These are phyloP conservation scores for Bellardia bayeri DNA, from an alignment of 2,888 invertebrate genomes.

Conservation along the genomic window DNA sequence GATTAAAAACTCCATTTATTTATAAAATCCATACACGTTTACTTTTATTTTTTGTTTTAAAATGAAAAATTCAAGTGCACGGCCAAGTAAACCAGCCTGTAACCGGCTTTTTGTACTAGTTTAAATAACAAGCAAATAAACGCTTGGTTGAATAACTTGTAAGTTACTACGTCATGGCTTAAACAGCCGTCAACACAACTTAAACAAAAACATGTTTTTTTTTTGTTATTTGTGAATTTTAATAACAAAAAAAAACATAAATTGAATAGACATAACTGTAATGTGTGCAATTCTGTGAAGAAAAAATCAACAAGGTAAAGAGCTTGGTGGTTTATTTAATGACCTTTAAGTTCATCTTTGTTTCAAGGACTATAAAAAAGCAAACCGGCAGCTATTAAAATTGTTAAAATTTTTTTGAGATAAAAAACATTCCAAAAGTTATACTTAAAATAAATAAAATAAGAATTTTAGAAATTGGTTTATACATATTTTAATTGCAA, in stretches of 20 bases:
- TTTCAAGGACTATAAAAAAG: not conserved
- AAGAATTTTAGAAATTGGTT: too few species aligned
- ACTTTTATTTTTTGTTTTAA: constrained; percentile 24
- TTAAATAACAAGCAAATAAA: not conserved
- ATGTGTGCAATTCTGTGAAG: constrained; percentile 42
- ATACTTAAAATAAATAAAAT: too few species aligned
- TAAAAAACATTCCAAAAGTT: too few species aligned
- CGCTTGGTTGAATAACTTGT: constrained; percentile 11
- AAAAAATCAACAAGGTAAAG: not conserved
- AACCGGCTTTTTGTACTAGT: constrained; percentile 54
- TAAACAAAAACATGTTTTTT: too few species aligned
- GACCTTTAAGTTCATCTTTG: not conserved
- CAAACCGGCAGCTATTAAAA: too few species aligned
- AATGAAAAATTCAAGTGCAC: constrained; percentile 56
- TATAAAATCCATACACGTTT: not conserved
- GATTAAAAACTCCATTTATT: constrained; percentile 9
- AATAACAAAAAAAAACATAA: not conserved
- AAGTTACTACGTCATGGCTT: constrained; percentile 52
- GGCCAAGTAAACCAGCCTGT: constrained; percentile 19
- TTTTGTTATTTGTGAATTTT: constrained; percentile 10
- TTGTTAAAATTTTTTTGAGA: too few species aligned
- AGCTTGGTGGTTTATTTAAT: not conserved
- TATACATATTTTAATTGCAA: too few species aligned
- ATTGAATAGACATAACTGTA: constrained; percentile 48
- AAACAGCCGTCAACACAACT: not conserved